Conservation (phyloP, 1,140 invertebrate species). For the Leguminivora glycinivorella region DNA sequence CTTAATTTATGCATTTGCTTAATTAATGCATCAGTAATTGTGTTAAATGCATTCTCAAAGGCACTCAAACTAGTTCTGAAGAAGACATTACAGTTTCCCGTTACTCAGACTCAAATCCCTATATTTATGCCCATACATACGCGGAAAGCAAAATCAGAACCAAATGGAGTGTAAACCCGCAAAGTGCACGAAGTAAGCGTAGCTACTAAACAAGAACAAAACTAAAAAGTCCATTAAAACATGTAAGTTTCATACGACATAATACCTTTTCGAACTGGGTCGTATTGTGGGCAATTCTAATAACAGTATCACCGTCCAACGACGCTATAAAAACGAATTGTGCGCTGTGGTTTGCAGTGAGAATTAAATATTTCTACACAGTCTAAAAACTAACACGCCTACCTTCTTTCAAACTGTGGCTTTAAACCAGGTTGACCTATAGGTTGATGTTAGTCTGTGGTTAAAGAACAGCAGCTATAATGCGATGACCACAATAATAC, state of each 20-base stretch:
- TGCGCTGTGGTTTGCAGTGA: constrained; percentile 36
- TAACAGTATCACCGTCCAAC: constrained; percentile 36
- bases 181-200: constrained; percentile 18
- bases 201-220: neutral
- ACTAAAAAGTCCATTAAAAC: neutral
- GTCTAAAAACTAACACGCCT: neutral
- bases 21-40: too few relatives aligned
- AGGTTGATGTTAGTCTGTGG: constrained; percentile 41
- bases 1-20: too few relatives aligned
- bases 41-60: neutral
- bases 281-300: constrained; percentile 29
- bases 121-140: neutral
- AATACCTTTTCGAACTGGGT: constrained; percentile 3
- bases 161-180: constrained; percentile 24
- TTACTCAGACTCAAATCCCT: neutral
- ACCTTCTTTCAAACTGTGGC: neutral
- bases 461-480: constrained; percentile 40
- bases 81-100: neutral
- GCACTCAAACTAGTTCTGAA: neutral
- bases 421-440: neutral
- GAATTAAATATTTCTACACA: constrained; percentile 35
- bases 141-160: constrained; percentile 18
- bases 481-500: constrained; percentile 60
- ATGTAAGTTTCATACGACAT: neutral
- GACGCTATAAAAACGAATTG: constrained; percentile 38